These are phyloP conservation scores for Oxygymnocypris stewartii DNA, from an alignment of 2,113 vertebrate genomes.

Conservation along the genomic window DNA sequence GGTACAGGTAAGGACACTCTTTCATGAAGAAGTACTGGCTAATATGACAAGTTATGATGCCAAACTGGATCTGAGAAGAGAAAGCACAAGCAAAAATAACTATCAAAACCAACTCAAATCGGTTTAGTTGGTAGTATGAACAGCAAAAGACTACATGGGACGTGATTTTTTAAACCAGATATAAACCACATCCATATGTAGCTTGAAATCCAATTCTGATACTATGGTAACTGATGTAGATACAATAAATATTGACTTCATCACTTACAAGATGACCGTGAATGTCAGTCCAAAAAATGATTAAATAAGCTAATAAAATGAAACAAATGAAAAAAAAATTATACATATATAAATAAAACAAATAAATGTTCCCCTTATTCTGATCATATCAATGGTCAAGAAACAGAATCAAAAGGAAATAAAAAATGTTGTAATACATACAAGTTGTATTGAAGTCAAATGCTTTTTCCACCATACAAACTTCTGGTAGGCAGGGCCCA, in stretches of 20 bases:
- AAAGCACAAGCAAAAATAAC: slow-evolving; percentile 16
- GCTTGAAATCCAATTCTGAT: background rate
- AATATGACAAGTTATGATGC: slow-evolving; percentile 85
- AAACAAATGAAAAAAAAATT: too few relatives aligned
- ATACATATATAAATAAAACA: too few relatives aligned
- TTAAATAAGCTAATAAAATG: too few relatives aligned
- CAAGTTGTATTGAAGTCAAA: slow-evolving; percentile 92
- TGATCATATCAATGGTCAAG: background rate
- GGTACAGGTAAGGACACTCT: slow-evolving; percentile 89
- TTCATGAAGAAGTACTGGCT: slow-evolving; percentile 90
- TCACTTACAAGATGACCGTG: too few relatives aligned
- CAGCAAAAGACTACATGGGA: background rate
- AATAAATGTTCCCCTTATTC: background rate
- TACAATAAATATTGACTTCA: too few relatives aligned
- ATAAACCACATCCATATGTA: background rate
- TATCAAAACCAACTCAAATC: background rate
- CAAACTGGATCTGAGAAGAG: slow-evolving; percentile 87
- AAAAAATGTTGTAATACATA: slow-evolving; percentile 67
- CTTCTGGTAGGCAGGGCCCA: slow-evolving; percentile 91
- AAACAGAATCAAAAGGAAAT: background rate
- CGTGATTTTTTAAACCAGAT: background rate
- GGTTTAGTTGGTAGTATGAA: background rate
- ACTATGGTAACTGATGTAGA: too few relatives aligned
- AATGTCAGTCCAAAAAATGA: too few relatives aligned
- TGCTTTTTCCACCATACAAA: slow-evolving; percentile 99